Conservation (phyloP, 2,113 vertebrate genomes). For the Dipodomys spectabilis region DNA sequence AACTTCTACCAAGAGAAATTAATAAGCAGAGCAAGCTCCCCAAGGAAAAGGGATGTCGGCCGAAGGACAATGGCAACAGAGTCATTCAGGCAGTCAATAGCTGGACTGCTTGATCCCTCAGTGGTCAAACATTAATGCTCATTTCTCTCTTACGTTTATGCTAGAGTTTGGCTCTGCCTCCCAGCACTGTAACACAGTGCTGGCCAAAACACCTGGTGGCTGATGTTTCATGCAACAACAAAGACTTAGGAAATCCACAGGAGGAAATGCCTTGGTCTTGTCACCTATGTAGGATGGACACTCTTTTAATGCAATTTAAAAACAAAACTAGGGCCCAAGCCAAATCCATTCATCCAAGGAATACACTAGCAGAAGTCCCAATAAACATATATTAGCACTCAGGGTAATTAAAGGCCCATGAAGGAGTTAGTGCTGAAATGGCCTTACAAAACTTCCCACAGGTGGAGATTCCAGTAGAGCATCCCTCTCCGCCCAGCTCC, state of each 20-base stretch:
- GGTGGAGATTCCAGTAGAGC: background rate
- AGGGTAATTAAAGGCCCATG: background rate
- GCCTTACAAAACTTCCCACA: background rate
- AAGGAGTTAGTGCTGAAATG: background rate
- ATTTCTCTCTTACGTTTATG: background rate
- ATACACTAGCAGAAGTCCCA: slow-evolving; percentile 3
- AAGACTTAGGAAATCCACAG: background rate
- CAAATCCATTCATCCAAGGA: slow-evolving; percentile 42
- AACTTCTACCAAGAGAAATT: slow-evolving; percentile 37
- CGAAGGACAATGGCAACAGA: background rate
- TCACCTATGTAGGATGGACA: background rate
- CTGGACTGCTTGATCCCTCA: background rate
- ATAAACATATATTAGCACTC: background rate
- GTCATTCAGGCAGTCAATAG: background rate
- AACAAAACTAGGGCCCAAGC: background rate
- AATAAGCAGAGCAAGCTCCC: background rate
- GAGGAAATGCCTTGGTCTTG: slow-evolving; percentile 22
- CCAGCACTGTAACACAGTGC: background rate
- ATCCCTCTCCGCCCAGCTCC: background rate
- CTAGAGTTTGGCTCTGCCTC: slow-evolving; percentile 16
- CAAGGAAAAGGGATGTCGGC: background rate
- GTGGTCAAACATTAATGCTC: background rate
- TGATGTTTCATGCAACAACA: background rate
- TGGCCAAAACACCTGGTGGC: slow-evolving; percentile 17
- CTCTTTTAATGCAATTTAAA: slow-evolving; percentile 15